These are phyloP conservation scores for Aleadryas rufinucha DNA, from an alignment of 2,113 vertebrate species.

Conservation along the genomic window DNA sequence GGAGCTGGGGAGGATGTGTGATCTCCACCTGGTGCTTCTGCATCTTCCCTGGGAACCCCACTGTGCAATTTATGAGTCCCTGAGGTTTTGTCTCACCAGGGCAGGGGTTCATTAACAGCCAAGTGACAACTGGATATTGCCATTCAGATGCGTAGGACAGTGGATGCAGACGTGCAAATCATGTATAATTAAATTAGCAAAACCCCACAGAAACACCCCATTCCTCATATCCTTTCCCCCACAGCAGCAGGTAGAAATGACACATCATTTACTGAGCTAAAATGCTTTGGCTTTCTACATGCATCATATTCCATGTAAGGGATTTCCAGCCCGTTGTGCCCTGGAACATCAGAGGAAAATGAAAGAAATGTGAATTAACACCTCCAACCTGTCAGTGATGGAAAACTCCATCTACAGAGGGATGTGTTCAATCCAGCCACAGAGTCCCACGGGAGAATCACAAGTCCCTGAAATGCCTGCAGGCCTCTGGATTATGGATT, in stretches of 20 bases:
- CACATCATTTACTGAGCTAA: neutral
- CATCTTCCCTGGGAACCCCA: neutral
- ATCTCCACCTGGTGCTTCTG: neutral
- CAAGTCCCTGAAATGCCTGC: neutral
- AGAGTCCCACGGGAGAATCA: neutral
- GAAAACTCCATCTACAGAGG: neutral
- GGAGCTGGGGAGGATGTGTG: neutral
- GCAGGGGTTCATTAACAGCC: neutral
- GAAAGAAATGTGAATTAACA: neutral
- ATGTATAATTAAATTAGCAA: neutral
- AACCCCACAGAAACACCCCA: neutral
- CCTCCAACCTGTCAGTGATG: neutral
- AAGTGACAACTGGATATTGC: neutral
- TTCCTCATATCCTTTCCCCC: neutral
- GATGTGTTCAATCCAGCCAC: neutral
- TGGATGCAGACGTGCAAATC: neutral
- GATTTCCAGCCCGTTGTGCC: neutral
- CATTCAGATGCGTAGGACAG: neutral
- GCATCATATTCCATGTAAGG: neutral
- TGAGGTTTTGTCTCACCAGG: neutral
- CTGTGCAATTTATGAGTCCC: neutral
- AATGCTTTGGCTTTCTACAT: neutral
- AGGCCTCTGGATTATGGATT: neutral
- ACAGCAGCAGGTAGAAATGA: neutral
- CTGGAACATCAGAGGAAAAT: neutral